Conservation (phyloP, 2,888 invertebrate species). For the Neoitamus cyanurus region DNA sequence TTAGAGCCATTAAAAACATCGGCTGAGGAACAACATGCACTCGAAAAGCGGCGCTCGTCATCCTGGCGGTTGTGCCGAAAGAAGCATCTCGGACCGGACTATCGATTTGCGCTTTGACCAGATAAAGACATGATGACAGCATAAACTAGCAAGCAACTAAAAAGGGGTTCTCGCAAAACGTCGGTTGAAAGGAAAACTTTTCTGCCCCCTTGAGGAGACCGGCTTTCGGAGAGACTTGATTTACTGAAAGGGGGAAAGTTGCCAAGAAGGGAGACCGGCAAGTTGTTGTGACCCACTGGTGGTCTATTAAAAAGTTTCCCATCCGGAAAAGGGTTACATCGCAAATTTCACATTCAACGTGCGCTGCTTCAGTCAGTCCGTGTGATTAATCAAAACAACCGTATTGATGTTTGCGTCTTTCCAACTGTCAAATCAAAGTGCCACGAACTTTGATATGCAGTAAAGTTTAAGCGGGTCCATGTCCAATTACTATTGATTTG, state of each 20-base stretch:
- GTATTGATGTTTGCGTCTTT: neutral
- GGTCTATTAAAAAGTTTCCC: slow-evolving; percentile 31
- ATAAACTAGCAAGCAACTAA: slow-evolving; percentile 36
- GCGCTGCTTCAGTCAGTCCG: neutral
- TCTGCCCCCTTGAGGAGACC: slow-evolving; percentile 24
- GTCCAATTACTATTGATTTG: too few species aligned
- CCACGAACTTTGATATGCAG: neutral
- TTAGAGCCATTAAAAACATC: slow-evolving; percentile 17
- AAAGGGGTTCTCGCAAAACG: slow-evolving; percentile 36
- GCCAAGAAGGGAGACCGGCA: neutral
- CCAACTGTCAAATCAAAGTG: neutral
- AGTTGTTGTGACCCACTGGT: neutral
- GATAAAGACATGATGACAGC: slow-evolving; percentile 39
- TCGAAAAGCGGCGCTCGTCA: neutral
- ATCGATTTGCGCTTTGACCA: slow-evolving; percentile 34
- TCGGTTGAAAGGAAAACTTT: slow-evolving; percentile 35
- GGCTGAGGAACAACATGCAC: slow-evolving; percentile 15
- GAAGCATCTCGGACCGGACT: neutral
- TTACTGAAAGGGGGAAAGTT: slow-evolving; percentile 31
- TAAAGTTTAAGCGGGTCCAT: too few species aligned
- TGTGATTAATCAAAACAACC: neutral
- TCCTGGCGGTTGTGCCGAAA: neutral
- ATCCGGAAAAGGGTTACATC: slow-evolving; percentile 2
- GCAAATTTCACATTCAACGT: slow-evolving; percentile 4
- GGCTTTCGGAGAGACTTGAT: slow-evolving; percentile 24